Evolutionary conservation across 2,113 vertebrate genomes (phyloP), one percentile per base, ranked within the genome.

Genomic region (Asarcornis scutulata): DNA sequence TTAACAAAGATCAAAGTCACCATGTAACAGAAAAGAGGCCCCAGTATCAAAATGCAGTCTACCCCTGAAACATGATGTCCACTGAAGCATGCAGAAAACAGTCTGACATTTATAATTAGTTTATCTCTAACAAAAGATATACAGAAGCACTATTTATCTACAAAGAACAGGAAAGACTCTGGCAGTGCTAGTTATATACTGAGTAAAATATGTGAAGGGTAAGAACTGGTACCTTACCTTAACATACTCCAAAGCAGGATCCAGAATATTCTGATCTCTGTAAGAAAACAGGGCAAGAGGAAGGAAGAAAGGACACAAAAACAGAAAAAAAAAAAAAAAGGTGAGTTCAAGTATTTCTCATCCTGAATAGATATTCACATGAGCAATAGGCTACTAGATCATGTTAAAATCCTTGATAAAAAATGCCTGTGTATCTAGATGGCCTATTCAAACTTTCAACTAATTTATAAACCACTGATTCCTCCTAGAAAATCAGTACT

Each of bases 211-310:
- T 66, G 44, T 59, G 50, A 15, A 74, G 27, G 3, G 34, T 87
- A 89, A 86, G 73, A 96, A 88, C 53, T 9, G 18, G 46, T 40
- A 77, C 74, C 98, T 96, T 99, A 99, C 98, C 98, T 99, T 99
- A 83, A 99, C 98, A 76, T 99, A 99, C 73, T 98, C 98, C 97
- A 98, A 88, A 9, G 97, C 40, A 81, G 97, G 92, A 88, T 98
- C 98, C 96, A 97, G 94, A 83, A 97, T 77, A 91, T 96, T 97
- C 58, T 97, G 95, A 84, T 98, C 98, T 97, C 98, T 99, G 96
- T 63, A 96, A 42, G 73, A 78, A 86, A 86, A 94, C 5, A 1
- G 17, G 26, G 38, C 32, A 7, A 72, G 26, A 72, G 6, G 52
- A 26, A 69, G 22, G 18, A 87, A 91, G 32, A 64, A 78, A 68